phyloP scores from a whole-genome alignment of 37 sponge, comb jelly and placozoan species.

The Diacarnus erythraeanus region DNA sequence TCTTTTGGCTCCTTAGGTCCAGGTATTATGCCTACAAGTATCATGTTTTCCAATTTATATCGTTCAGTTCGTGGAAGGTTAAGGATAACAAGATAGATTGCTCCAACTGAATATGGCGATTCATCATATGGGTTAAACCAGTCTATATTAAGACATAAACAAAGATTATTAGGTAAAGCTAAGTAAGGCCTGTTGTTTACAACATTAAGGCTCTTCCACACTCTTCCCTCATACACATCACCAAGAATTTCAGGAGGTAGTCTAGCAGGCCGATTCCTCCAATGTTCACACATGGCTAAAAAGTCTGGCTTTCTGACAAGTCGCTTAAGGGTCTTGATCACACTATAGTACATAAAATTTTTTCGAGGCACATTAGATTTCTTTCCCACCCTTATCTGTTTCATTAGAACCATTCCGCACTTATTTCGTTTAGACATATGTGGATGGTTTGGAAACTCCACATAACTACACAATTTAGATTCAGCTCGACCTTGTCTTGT shows the following conservation, averaged over 20 bases:
- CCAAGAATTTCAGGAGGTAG: not conserved
- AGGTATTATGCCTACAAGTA: slow-evolving; percentile 51
- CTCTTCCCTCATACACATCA: slow-evolving; percentile 51
- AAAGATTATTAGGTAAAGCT: slow-evolving; percentile 15
- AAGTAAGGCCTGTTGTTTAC: not conserved
- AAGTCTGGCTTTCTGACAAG: too few relatives aligned
- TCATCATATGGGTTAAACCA: slow-evolving; percentile 60
- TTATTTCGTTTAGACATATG: too few relatives aligned
- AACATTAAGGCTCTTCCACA: slow-evolving; percentile 42
- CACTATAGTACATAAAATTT: too few relatives aligned
- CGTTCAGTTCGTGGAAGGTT: slow-evolving; percentile 41
- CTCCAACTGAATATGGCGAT: slow-evolving; percentile 48
- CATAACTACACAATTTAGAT: too few relatives aligned
- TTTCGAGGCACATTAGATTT: too few relatives aligned
- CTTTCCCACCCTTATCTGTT: too few relatives aligned
- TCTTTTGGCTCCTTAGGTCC: slow-evolving; percentile 50
- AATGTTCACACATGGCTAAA: too few relatives aligned
- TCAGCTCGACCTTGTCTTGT: too few relatives aligned
- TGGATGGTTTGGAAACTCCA: too few relatives aligned
- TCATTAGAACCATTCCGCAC: too few relatives aligned
- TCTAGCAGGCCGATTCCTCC: too few relatives aligned
- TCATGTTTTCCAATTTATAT: slow-evolving; percentile 39
- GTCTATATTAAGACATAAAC: slow-evolving; percentile 55
- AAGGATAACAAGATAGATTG: slow-evolving; percentile 39
- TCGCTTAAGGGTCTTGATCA: too few relatives aligned